Evolutionary conservation across 2,888 invertebrate genomes (phyloP).

Genomic region (Cantharis lateralis): DNA sequence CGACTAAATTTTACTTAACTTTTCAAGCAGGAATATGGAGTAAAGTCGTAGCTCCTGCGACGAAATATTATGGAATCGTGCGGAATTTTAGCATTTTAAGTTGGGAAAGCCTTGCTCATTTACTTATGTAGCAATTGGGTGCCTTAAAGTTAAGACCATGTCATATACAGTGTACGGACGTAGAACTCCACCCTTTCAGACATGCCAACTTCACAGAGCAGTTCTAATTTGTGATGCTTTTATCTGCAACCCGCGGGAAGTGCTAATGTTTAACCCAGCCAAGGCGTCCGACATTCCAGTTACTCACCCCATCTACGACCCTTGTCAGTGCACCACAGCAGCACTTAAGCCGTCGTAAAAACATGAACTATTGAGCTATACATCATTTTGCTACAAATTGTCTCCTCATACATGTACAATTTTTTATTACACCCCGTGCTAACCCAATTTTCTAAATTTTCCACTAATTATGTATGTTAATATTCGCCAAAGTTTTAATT

Average conservation of each 20-base stretch:
- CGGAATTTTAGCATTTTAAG: neutral
- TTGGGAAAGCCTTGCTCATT: neutral
- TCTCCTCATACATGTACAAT: slow-evolving; percentile 32
- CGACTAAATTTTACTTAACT: slow-evolving; percentile 1
- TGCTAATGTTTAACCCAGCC: slow-evolving; percentile 51
- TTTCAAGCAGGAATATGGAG: neutral
- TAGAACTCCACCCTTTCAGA: slow-evolving; percentile 25
- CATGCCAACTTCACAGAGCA: slow-evolving; percentile 42
- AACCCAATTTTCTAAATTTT: neutral
- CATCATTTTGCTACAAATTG: slow-evolving; percentile 45
- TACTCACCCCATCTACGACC: slow-evolving; percentile 33
- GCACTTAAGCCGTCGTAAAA: slow-evolving; percentile 43
- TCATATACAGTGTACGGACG: slow-evolving; percentile 24
- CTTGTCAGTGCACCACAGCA: slow-evolving; percentile 37
- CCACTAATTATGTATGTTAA: neutral
- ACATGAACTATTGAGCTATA: slow-evolving; percentile 47
- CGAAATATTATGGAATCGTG: neutral
- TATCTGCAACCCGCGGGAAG: slow-evolving; percentile 50
- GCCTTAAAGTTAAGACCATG: slow-evolving; percentile 13
- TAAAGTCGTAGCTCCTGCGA: neutral
- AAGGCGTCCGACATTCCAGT: slow-evolving; percentile 38
- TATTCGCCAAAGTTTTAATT: neutral
- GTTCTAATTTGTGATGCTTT: slow-evolving; percentile 53
- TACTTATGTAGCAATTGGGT: neutral
- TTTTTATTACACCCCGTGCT: slow-evolving; percentile 5